These are phyloP conservation scores for Oncopodura yosiiana DNA, from an alignment of 1,140 invertebrate species.

Conservation along the genomic window DNA sequence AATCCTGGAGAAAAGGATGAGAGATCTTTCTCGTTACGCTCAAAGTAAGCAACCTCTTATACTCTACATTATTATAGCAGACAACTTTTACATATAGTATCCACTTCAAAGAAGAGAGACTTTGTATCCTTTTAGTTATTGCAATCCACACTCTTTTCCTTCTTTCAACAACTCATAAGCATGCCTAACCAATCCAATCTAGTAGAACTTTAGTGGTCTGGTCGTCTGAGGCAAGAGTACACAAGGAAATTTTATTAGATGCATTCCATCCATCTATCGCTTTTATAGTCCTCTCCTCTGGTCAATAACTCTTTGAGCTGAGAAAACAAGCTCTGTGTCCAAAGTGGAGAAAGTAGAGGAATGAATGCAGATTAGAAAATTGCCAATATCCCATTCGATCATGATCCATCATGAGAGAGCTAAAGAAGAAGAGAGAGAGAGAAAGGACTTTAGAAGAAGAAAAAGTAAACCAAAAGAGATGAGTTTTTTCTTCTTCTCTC, in stretches of 20 bases:
- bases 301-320: slow-evolving; percentile 19
- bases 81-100: slow-evolving; percentile 16
- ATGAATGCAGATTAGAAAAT: slow-evolving; percentile 30
- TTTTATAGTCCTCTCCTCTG: slow-evolving; percentile 15
- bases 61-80: too few relatives aligned
- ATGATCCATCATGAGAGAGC: slow-evolving; percentile 30
- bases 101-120: neutral
- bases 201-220: neutral
- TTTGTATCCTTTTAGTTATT: too few relatives aligned
- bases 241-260: slow-evolving; percentile 33
- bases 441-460: neutral
- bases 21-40: slow-evolving; percentile 31
- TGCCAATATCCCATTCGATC: slow-evolving; percentile 29
- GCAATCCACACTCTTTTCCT: slow-evolving; percentile 5
- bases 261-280: slow-evolving; percentile 20
- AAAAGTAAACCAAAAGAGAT: too few relatives aligned
- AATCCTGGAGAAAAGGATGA: slow-evolving; percentile 22
- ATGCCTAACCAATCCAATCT: neutral
- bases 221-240: neutral
- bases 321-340: neutral
- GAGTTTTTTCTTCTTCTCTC: too few relatives aligned
- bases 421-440: slow-evolving; percentile 13
- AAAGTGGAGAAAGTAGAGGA: slow-evolving; percentile 1
- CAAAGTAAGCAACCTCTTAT: slow-evolving; percentile 10
- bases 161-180: neutral